Percentiles rank a stretch among this genome's conserved stretches.
Conservation (phyloP, 2,113 vertebrate species). For the Tinamus guttatus region DNA sequence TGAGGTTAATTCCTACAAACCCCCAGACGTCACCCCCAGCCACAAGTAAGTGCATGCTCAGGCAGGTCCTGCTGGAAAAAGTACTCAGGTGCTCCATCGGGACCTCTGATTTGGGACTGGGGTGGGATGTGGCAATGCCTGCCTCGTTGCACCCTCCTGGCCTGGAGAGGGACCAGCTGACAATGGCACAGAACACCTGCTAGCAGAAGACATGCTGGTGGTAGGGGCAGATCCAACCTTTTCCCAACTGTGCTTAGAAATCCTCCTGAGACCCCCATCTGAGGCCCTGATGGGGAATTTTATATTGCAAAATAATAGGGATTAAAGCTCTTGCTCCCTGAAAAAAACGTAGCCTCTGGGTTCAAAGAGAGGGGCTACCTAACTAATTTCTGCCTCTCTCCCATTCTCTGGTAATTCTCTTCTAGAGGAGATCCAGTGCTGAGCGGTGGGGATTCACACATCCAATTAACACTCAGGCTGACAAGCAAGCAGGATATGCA, state of each 20-base stretch:
- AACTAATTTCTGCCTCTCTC: not conserved
- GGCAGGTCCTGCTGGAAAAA: not conserved
- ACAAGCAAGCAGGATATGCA: not conserved
- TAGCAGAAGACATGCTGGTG: fast-evolving
- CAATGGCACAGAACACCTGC: not conserved
- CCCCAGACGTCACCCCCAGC: not conserved
- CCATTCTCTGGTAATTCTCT: not conserved
- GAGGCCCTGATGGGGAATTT: not conserved
- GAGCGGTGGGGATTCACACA: not conserved
- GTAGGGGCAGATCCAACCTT: not conserved
- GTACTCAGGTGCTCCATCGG: fast-evolving
- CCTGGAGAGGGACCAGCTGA: not conserved
- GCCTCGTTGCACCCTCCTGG: not conserved
- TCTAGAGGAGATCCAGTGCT: not conserved
- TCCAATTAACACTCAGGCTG: not conserved
- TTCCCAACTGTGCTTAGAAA: not conserved
- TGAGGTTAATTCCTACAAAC: not conserved
- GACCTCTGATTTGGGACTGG: not conserved
- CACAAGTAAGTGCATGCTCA: not conserved
- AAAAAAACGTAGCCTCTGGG: fast-evolving
- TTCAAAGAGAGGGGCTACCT: not conserved
- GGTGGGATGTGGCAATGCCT: not conserved
- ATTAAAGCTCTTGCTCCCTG: not conserved
- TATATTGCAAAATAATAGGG: fast-evolving
- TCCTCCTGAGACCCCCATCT: not conserved